Base-by-base conservation (phyloP, 2,113 vertebrate species). In the Chaetura pelagica region DNA sequence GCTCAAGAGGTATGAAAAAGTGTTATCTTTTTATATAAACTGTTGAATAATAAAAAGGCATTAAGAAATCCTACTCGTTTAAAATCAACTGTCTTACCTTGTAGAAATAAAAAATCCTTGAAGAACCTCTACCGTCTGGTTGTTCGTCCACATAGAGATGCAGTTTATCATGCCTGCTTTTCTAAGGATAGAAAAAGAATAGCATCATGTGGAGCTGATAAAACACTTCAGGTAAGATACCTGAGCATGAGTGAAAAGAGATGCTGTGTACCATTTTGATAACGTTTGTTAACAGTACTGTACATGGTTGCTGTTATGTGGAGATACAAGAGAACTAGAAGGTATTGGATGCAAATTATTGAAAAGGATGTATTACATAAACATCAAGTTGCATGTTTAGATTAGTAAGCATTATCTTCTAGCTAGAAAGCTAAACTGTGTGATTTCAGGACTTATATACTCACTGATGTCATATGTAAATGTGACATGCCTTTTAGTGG, bases 141-240 rank as follows among this genome's bases (percentile, higher is more conserved):
- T 86, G 98, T 99, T 93, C 98, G 99, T 79, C 99, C 99, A 9
- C 99, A 99, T 32, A 99, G 98, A 97, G 99, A 99, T 95, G 98
- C 99, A 59, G 97, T 99, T 92, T 99, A 98, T 96, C 98, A 99
- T 19, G 98, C 99, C 58, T 99, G 99, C 95, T 99, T 99, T 97
- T 99, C 99, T 72, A 98, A 98, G 55, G 98, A 99, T 44, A 98
- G 98, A 67, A 95, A 98, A 84, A 99, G 98, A 97, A 98, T 99
- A 69, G 99, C 99, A 80, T 99, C 99, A 32, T 99, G 99, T 97
- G 99, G 99, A 71, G 98, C 98, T 94, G 98, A 98, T 97, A 99
- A 98, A 97, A 99, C 97, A 4, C 97, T 99, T 78, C 99, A 99
- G 98, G 99, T 99, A 98, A 97, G 77, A 49, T 20, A 19, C 26